Base-by-base conservation (phyloP, 2,888 invertebrate species). In the Agrotis exclamationis region DNA sequence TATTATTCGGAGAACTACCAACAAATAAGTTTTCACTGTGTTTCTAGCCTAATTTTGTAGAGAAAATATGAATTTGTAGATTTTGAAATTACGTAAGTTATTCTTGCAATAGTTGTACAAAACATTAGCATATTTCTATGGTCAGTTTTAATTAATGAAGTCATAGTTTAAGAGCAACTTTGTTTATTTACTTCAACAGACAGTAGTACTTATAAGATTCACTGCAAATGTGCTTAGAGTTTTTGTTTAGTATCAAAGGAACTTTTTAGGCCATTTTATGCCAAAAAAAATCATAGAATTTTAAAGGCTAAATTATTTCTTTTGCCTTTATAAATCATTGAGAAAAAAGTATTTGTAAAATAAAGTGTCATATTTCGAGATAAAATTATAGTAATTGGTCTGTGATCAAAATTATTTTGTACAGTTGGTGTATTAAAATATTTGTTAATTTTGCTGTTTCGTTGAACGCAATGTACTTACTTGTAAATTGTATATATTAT, bases 401-500 rank as follows among this genome's bases (percentile, higher is more conserved):
- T 90, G 91, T 91, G 90, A 91, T 91, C 87, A 76, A 87, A 87
- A 85, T 85, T n/a, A n/a, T n/a, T n/a, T 74, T 80, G 70, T 82
- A 83, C 54, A 79, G 69, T 79, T 79, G 74, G 72, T 62, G 54
- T 80, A 79, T 28, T 44, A 63, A 63, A 63, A 47, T 45, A n/a
- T 66, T 70, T 77, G 70, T 80, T 75, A 74, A 65, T 70, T 58
- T 60, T 66, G 65, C 68, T 59, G 76, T 76, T 72, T 78, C 72
- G 69, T 70, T 70, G 56, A 50, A 63, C 64, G 72, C 60, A 59
- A 50, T 82, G 83, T 84, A 84, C 83, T 84, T 86, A 85, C 44
- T 64, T 86, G 82, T 84, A 81, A 81, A 84, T 83, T 83, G 80
- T 85, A 82, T 76, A 78, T 76, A 75, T 74, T 69, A 67, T 71